A percentile compares a stretch with the other conserved stretches of the same genome.
phyloP scores from a whole-genome alignment of 2,113 vertebrate species.

The Tyto alba region DNA sequence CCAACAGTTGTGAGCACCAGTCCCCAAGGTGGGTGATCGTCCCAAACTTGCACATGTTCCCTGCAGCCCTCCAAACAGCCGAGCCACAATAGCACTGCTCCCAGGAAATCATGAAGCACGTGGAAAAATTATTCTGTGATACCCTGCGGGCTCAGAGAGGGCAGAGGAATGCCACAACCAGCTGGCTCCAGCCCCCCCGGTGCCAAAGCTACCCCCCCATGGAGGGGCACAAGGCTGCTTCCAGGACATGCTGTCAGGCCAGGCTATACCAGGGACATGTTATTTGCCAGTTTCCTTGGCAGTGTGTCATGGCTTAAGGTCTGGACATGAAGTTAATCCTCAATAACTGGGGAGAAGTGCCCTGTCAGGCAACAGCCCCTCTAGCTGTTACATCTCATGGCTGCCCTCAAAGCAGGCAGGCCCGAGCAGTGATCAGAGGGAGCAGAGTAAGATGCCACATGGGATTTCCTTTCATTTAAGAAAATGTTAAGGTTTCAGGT shows the following conservation, averaged over 20 bases:
- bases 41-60: accelerated
- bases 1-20: neutral
- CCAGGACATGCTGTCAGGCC: accelerated
- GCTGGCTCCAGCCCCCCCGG: neutral
- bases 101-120: neutral
- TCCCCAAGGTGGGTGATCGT: too few species aligned
- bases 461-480: neutral
- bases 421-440: neutral
- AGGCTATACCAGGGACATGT: neutral
- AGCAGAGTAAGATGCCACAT: accelerated
- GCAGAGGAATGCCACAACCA: neutral
- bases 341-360: neutral
- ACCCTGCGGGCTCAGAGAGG: neutral
- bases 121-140: neutral
- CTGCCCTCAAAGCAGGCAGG: neutral
- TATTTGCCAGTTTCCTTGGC: neutral
- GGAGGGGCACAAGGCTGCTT: neutral
- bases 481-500: neutral
- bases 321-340: neutral
- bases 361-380: neutral
- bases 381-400: neutral
- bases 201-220: neutral
- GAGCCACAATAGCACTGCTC: accelerated
- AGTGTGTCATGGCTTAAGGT: neutral
- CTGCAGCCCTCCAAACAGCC: neutral